These are phyloP conservation scores for Amia ocellicauda DNA, from an alignment of 2,113 vertebrate species.

Conservation along the genomic window DNA sequence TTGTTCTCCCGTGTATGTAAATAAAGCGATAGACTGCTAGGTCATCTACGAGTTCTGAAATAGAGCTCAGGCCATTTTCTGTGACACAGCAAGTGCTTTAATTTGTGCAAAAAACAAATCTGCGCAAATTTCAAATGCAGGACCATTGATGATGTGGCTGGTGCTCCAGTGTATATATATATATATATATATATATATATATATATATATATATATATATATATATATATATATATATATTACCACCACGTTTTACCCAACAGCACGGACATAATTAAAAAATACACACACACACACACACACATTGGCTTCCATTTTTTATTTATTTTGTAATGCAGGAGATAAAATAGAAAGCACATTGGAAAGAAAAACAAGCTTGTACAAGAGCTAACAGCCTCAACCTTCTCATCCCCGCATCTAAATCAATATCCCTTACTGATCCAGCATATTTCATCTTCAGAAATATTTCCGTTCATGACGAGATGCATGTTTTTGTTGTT, in stretches of 20 bases:
- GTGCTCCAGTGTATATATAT: too few relatives aligned
- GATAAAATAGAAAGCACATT: background rate
- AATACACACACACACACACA: background rate
- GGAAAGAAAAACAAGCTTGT: background rate
- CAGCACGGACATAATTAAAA: background rate
- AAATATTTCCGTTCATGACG: background rate
- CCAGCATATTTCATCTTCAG: background rate
- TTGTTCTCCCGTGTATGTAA: constrained; percentile 5
- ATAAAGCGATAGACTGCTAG: background rate
- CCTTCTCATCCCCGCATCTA: background rate
- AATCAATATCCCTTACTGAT: constrained; percentile 7
- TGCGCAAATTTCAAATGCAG: background rate
- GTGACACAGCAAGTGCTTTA: background rate
- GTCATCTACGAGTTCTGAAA: background rate
- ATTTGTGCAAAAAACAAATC: background rate
- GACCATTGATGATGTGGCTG: background rate
- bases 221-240: too few relatives aligned
- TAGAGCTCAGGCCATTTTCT: constrained; percentile 1
- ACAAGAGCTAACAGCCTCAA: background rate
- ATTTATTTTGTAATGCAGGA: too few relatives aligned
- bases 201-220: too few relatives aligned
- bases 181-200: too few relatives aligned
- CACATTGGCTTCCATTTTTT: too few relatives aligned
- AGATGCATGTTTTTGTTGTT: background rate
- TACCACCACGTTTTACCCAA: too few relatives aligned